Evolutionary conservation across 1,140 invertebrate genomes (phyloP).

Genomic region (Plutomurus gul): DNA sequence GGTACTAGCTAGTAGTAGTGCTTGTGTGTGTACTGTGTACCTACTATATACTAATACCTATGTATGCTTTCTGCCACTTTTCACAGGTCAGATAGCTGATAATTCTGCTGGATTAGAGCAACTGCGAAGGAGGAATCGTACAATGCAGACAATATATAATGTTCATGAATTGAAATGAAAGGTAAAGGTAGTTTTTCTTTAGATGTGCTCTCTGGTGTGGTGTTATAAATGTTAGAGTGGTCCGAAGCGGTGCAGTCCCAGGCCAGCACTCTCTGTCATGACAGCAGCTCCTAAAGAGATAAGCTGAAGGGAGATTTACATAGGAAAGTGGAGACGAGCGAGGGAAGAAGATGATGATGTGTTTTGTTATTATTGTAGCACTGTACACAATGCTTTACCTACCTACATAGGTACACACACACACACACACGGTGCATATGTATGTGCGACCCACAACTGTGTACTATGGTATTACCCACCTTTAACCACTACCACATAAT

Average conservation of each 20-base stretch:
- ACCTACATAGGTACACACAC: not conserved
- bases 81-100: not conserved
- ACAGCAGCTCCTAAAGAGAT: conserved; percentile 8
- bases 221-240: not conserved
- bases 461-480: no score
- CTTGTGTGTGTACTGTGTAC: not conserved
- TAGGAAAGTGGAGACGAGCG: no score
- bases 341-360: not conserved
- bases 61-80: not conserved
- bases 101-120: not conserved
- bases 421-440: no score
- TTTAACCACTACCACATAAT: no score
- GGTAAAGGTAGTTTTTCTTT: not conserved
- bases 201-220: not conserved
- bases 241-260: not conserved
- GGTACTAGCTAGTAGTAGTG: not conserved
- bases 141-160: not conserved
- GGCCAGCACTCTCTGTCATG: not conserved
- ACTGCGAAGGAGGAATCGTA: not conserved
- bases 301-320: conserved; percentile 22
- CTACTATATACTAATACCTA: not conserved
- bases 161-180: not conserved
- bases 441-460: no score
- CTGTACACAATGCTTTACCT: not conserved
- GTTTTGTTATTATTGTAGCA: not conserved